A percentile compares a stretch with the other conserved stretches of the same genome.
phyloP scores from a whole-genome alignment of 2,797 vertebrate species.

The Chaetophractus vellerosus region DNA sequence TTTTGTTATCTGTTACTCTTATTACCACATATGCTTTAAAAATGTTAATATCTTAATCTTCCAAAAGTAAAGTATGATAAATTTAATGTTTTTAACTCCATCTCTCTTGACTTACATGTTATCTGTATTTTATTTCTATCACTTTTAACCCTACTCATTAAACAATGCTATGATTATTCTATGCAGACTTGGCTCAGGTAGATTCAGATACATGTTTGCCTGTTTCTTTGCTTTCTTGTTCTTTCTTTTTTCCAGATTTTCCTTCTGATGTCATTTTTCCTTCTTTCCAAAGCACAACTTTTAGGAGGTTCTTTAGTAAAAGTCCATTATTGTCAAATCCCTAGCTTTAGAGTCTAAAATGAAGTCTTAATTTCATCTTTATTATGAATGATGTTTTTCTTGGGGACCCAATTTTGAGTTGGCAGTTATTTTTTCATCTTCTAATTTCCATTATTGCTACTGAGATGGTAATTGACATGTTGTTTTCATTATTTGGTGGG shows the following conservation, averaged over 20 bases:
- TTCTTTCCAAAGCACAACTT: not conserved
- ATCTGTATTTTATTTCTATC: not conserved
- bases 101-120: not conserved
- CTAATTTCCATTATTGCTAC: not conserved
- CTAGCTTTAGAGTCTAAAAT: not conserved
- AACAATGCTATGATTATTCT: not conserved
- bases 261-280: not conserved
- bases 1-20: not conserved
- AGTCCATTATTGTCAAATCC: not conserved
- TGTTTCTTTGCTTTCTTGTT: not conserved
- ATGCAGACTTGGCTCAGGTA: not conserved
- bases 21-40: not conserved
- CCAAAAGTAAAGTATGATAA: not conserved
- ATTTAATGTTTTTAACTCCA: not conserved
- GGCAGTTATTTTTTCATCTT: not conserved
- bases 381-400: not conserved
- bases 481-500: not conserved
- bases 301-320: not conserved
- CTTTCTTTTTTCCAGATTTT: not conserved
- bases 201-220: not conserved
- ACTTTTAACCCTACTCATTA: not conserved
- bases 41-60: not conserved
- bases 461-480: not conserved
- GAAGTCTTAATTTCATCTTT: not conserved
- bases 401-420: not conserved